These are phyloP conservation scores for Stomorhina lunata DNA, from an alignment of 2,888 invertebrate species.

Conservation along the genomic window DNA sequence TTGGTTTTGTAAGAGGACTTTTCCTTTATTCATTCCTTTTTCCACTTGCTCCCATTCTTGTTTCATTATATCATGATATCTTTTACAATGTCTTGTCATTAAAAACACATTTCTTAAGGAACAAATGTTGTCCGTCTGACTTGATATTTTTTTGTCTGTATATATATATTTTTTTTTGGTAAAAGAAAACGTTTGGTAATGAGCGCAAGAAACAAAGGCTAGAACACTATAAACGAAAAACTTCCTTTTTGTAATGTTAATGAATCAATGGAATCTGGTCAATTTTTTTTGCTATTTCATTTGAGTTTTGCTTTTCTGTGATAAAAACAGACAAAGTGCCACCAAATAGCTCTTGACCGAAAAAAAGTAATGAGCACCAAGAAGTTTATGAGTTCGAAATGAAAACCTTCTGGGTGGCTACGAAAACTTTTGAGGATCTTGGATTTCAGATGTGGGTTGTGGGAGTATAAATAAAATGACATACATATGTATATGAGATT, in stretches of 20 bases:
- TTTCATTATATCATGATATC: slow-evolving; percentile 47
- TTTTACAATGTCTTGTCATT: slow-evolving; percentile 64
- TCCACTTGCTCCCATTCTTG: neutral
- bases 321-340: slow-evolving; percentile 1
- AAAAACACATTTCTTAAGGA: slow-evolving; percentile 65
- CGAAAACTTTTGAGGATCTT: neutral
- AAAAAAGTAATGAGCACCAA: neutral
- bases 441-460: neutral
- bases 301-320: slow-evolving; percentile 18
- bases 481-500: neutral
- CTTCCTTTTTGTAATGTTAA: slow-evolving; percentile 44
- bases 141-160: neutral
- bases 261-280: slow-evolving; percentile 59
- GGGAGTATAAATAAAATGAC: neutral
- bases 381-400: neutral
- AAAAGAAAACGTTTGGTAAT: slow-evolving; percentile 27
- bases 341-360: neutral
- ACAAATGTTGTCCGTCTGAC: slow-evolving; percentile 26
- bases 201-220: slow-evolving; percentile 28
- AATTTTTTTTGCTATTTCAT: slow-evolving; percentile 1
- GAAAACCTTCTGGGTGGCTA: neutral
- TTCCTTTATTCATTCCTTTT: slow-evolving; percentile 21
- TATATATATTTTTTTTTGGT: neutral
- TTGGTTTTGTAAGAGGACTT: slow-evolving; percentile 17
- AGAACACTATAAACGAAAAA: neutral